A percentile compares a stretch with the other conserved stretches of the same genome.
phyloP scores from a whole-genome alignment of 1,140 invertebrate species.

The Meloidogyne floridensis region DNA sequence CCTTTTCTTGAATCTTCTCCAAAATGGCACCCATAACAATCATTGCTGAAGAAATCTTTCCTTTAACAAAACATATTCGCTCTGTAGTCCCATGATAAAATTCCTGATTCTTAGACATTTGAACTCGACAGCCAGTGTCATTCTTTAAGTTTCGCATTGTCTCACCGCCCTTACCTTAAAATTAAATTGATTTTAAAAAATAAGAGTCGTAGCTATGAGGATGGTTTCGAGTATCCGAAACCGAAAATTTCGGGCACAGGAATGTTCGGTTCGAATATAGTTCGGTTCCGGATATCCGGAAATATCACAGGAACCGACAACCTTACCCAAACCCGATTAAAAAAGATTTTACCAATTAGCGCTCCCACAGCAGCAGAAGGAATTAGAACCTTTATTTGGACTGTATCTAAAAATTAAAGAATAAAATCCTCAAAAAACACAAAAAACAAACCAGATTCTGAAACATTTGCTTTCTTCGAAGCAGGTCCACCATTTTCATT shows the following conservation, averaged over 20 bases:
- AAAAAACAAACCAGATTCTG: conserved; percentile 40
- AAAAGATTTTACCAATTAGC: conserved; percentile 49
- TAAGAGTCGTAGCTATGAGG: no score
- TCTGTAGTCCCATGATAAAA: conserved; percentile 78
- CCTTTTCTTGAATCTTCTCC: conserved; percentile 96
- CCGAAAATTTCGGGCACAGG: no score
- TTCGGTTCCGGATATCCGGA: no score
- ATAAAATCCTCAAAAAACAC: neutral
- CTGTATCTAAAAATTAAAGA: conserved; percentile 43
- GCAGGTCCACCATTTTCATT: conserved; percentile 58
- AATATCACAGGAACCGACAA: no score
- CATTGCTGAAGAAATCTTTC: conserved; percentile 87
- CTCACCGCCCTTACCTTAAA: conserved; percentile 57
- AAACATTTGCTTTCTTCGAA: conserved; percentile 57
- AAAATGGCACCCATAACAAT: conserved; percentile 91
- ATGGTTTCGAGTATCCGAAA: no score
- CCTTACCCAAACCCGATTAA: neutral
- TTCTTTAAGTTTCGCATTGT: conserved; percentile 61
- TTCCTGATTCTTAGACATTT: conserved; percentile 65
- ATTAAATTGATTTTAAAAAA: neutral
- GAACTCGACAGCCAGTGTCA: conserved; percentile 60
- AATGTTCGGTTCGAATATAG: no score
- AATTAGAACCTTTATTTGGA: conserved; percentile 64
- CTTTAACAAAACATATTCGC: conserved; percentile 92
- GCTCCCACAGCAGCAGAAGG: conserved; percentile 62